Conservation (phyloP, 2,888 invertebrate species). For the Nephrotoma appendiculata region DNA sequence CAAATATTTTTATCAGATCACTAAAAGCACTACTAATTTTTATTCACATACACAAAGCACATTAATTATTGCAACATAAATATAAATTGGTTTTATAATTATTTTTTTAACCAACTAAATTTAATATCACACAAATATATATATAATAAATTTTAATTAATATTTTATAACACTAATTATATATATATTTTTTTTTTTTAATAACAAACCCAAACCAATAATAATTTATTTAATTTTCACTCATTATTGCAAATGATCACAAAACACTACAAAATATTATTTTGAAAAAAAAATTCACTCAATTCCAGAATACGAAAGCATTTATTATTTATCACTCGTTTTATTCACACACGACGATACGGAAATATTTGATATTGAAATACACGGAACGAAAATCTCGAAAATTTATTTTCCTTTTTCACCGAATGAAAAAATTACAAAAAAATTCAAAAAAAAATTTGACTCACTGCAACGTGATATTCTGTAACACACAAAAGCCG, state of each 20-base stretch:
- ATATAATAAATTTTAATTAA: not conserved
- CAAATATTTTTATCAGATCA: not conserved
- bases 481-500: conserved; percentile 14
- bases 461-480: not conserved
- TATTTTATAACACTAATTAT: not conserved
- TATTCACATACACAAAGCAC: not conserved
- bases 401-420: not conserved
- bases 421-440: not conserved
- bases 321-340: not conserved
- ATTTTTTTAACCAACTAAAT: not conserved
- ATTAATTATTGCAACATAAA: not conserved
- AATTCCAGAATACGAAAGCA: not conserved
- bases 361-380: not conserved
- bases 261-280: not conserved
- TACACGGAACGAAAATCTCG: not conserved
- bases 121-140: not conserved
- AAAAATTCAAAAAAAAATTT: not conserved
- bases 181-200: not conserved
- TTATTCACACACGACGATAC: not conserved
- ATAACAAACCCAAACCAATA: not conserved
- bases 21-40: not conserved
- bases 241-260: not conserved
- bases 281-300: not conserved
- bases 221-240: not conserved
- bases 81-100: not conserved